Percentiles rank a stretch among this genome's conserved stretches.
Conservation (phyloP, 1,140 invertebrate genomes). For the Araneus ventricosus region DNA sequence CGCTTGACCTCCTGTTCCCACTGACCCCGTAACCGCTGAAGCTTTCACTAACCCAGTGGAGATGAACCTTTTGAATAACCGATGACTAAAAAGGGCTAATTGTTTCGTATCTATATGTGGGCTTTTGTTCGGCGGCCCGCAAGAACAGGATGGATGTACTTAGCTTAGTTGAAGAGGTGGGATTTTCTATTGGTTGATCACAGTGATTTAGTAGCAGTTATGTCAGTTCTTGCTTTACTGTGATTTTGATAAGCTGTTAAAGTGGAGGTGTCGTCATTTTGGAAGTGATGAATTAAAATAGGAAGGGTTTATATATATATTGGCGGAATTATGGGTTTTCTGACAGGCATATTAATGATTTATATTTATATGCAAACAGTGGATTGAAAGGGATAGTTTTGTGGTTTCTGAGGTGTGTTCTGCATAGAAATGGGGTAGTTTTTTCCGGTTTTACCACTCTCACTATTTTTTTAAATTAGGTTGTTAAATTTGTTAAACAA, state of each 20-base stretch:
- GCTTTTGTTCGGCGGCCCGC: background rate
- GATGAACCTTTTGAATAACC: background rate
- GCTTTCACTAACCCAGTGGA: slow-evolving; percentile 12
- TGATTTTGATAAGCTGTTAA: background rate
- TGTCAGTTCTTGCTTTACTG: background rate
- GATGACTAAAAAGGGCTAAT: slow-evolving; percentile 18
- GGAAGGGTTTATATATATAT: background rate
- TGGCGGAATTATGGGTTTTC: background rate
- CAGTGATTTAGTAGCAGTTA: background rate
- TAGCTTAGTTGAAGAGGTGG: background rate
- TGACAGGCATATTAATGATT: background rate
- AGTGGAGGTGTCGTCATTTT: background rate
- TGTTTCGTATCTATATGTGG: background rate
- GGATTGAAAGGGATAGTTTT: too few species aligned
- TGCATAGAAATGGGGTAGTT: too few species aligned
- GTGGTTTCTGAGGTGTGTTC: too few species aligned
- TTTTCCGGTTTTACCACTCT: too few species aligned
- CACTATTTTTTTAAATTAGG: too few species aligned
- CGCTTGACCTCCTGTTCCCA: slow-evolving; percentile 22
- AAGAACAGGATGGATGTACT: background rate
- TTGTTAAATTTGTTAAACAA: too few species aligned
- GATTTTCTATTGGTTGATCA: background rate
- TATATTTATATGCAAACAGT: background rate
- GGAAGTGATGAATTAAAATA: too few species aligned
- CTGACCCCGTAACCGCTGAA: slow-evolving; percentile 25